Evolutionary conservation across 2,113 vertebrate genomes (phyloP), one percentile per base, ranked within the genome.

Genomic region (Coracopsis vasa): DNA sequence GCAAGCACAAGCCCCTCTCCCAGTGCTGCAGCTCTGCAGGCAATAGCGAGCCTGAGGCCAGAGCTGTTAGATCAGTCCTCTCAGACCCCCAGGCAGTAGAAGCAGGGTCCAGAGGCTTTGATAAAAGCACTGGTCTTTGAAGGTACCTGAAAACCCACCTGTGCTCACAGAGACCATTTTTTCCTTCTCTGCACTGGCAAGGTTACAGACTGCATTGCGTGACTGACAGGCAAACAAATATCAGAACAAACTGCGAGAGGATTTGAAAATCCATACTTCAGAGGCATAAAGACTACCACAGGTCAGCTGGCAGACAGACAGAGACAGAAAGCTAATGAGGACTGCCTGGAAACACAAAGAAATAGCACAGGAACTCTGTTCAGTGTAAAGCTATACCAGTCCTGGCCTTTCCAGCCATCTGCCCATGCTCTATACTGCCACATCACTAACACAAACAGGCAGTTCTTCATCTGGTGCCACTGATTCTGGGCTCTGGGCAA

Each of bases 121-220:
- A 13, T 37, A 48, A 78, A 92, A 82, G 60, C 23, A 42, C 47
- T 72, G 5, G 9, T 42, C 67, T 80, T 73, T 35, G 64, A 64
- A 84, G 37, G 29, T 16, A 75, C 51, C 79, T 37, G 62, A 72
- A 92, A 82, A 64, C 13, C 29, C 62, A 85, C 28, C 0, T 1
- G 31, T 27, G 27, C 19, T 28, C 2, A 5, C n/a, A n/a, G n/a
- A 62, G 21, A 71, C 18, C 1, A 0, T 37, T 81, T 78, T 51
- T 44, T 16, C 25, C 48, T 84, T n/a, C 41, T 79, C 61, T 66
- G 54, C 24, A 64, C 81, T 41, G 25, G 31, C 70, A 90, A 85
- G 8, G 41, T 31, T 66, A 93, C 24, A 19, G 65, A 90, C 42
- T 31, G 28, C 11, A 87, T 17, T 0, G 0, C 1, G 4, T n/a